Conservation (phyloP, 2,888 invertebrate species). For the Chrysina gloriosa region DNA sequence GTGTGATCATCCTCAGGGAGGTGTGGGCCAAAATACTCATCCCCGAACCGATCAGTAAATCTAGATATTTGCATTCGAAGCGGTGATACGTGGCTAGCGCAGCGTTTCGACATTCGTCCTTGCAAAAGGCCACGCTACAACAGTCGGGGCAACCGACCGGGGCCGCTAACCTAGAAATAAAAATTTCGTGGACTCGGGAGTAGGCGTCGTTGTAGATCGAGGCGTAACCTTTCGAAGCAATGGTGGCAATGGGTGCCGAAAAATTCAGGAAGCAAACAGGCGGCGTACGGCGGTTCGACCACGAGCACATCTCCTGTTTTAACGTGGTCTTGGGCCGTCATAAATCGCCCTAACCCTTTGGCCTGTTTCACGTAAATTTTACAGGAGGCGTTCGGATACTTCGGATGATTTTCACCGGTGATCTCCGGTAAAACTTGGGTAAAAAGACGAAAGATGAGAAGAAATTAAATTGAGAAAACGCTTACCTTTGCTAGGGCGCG, state of each 20-base stretch:
- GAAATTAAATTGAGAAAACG: background rate
- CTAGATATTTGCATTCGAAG: constrained; percentile 80
- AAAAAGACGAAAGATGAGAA: background rate
- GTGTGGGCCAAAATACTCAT: constrained; percentile 84
- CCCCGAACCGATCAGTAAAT: constrained; percentile 79
- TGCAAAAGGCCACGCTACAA: constrained; percentile 83
- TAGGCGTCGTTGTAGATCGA: too few species aligned
- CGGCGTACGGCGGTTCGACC: constrained; percentile 78
- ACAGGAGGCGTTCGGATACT: constrained; percentile 70
- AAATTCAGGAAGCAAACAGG: constrained; percentile 77
- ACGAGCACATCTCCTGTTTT: constrained; percentile 79
- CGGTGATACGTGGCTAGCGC: constrained; percentile 77
- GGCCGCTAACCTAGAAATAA: constrained; percentile 67
- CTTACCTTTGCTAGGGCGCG: constrained; percentile 46
- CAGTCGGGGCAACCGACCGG: constrained; percentile 80
- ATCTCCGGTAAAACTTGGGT: constrained; percentile 46
- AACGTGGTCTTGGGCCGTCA: constrained; percentile 73
- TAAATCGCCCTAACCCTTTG: constrained; percentile 75
- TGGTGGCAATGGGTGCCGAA: constrained; percentile 85
- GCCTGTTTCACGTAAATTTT: constrained; percentile 72
- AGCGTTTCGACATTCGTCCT: constrained; percentile 71
- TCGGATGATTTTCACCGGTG: constrained; percentile 34
- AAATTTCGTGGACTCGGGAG: too few species aligned
- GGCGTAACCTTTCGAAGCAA: constrained; percentile 78
- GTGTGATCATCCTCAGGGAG: constrained; percentile 82